phyloP scores from a whole-genome alignment of 2,888 invertebrate genomes.

The Xanthia togata region DNA sequence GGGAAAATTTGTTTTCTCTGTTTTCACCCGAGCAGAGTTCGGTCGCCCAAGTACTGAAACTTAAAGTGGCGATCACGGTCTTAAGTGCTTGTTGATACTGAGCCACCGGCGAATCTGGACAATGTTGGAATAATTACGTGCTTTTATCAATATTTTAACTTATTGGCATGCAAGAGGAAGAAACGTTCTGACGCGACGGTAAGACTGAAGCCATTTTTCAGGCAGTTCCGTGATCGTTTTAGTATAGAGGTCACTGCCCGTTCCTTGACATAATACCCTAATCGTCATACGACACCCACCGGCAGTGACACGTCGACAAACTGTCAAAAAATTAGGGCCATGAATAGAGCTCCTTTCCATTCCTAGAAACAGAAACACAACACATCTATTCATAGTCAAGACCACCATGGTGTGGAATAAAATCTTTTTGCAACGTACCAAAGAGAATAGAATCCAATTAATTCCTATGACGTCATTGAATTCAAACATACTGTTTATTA shows the following conservation, averaged over 20 bases:
- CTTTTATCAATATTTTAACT: not conserved
- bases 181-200: not conserved
- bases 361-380: slow-evolving; percentile 44
- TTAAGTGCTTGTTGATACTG: not conserved
- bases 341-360: slow-evolving; percentile 46
- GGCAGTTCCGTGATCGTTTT: not conserved
- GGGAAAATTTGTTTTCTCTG: too few relatives aligned
- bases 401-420: slow-evolving; percentile 47
- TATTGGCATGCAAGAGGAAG: not conserved
- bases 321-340: slow-evolving; percentile 48
- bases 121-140: not conserved
- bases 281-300: slow-evolving; percentile 27
- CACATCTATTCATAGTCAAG: slow-evolving; percentile 50
- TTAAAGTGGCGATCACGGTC: not conserved
- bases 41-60: too few relatives aligned
- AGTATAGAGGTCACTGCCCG: slow-evolving; percentile 36
- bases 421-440: slow-evolving; percentile 28
- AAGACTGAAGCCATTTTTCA: slow-evolving; percentile 4
- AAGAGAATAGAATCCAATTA: slow-evolving; percentile 43
- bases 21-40: too few relatives aligned
- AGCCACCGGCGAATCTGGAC: not conserved
- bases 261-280: slow-evolving; percentile 31
- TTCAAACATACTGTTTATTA: slow-evolving; percentile 33
- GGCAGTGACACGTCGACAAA: slow-evolving; percentile 38
- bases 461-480: slow-evolving; percentile 38